Conservation (phyloP, 2,888 invertebrate genomes). For the Tenthredo scrophulariae region DNA sequence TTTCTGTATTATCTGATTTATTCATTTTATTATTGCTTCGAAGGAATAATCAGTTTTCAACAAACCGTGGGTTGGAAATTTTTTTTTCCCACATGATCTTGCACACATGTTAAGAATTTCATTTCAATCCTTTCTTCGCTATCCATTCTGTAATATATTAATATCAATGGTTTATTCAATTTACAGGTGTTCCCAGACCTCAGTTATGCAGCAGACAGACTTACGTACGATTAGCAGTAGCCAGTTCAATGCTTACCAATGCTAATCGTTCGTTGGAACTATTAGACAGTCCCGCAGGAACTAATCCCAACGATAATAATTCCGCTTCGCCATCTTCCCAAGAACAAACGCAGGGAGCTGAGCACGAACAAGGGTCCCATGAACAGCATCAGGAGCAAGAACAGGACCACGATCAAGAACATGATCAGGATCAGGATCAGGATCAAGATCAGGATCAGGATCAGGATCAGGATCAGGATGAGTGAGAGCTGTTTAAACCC, state of each 20-base stretch:
- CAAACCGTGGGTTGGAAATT: background rate
- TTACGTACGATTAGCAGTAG: conserved; percentile 79
- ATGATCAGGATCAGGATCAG: too few relatives aligned
- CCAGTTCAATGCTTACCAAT: conserved; percentile 79
- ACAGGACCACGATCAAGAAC: conserved; percentile 23
- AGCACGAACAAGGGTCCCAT: conserved; percentile 65
- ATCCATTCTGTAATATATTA: background rate
- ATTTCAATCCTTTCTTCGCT: background rate
- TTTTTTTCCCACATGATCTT: background rate
- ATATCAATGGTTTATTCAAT: background rate
- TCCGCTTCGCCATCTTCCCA: conserved; percentile 72
- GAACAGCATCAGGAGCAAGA: conserved; percentile 60
- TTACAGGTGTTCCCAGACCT: conserved; percentile 77
- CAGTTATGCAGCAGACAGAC: conserved; percentile 79
- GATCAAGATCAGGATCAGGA: conserved; percentile 57
- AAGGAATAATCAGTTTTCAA: background rate
- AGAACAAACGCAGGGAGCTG: conserved; percentile 67
- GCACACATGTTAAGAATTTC: background rate
- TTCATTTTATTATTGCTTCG: background rate
- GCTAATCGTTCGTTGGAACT: conserved; percentile 78
- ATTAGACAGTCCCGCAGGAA: conserved; percentile 74
- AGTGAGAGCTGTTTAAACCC: conserved; percentile 56
- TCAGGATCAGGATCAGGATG: conserved; percentile 62
- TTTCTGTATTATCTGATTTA: background rate
- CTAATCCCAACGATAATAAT: conserved; percentile 66